Base-by-base conservation (phyloP, 2,888 invertebrate genomes). In the Trachelus tabidus region DNA sequence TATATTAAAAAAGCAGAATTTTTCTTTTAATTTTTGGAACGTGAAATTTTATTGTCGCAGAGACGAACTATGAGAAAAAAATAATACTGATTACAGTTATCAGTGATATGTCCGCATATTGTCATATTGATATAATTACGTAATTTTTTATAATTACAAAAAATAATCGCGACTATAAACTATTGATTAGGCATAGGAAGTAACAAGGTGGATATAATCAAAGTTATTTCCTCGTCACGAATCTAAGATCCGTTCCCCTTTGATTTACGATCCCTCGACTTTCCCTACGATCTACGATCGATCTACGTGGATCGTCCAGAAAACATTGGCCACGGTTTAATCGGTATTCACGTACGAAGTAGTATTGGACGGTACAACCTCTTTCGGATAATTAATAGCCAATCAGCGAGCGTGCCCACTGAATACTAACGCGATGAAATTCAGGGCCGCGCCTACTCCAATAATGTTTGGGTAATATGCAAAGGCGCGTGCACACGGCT, bases 371-470 rank as follows among this genome's bases (percentile, higher is more conserved):
- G 87, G 78, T 75, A 71, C 71, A 75, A 69, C 40, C 40, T 75
- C 78, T 78, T 78, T 78, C 78, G 69, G 89, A 88, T 89, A 89
- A 89, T 89, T 89, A 89, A 89, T 89, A 89, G 89, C 89, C 89
- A 89, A 89, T 89, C 89, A 89, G 83, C 85, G 85, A 85, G 81
- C 85, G 85, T 85, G 86, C 85, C 82, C 85, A 82, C 78, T 87
- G 89, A 89, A 89, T 89, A 87, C 85, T 88, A 89, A 89, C 40
- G 40, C 6, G 40, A 40, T 40, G 40, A 40, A 40, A 40, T 40
- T 40, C 40, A 40, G 40, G 40, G 40, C 40, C 40, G 40, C 40
- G 15, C 40, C 40, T 15, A 40, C 40, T 15, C 6, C 15, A 40
- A 40, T 40, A 40, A 40, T 40, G 40, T 15, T 40, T 15, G 86